Evolutionary conservation across 1,140 invertebrate species (phyloP), one percentile per base, ranked within the genome.

Genomic region (Grapholita molesta): DNA sequence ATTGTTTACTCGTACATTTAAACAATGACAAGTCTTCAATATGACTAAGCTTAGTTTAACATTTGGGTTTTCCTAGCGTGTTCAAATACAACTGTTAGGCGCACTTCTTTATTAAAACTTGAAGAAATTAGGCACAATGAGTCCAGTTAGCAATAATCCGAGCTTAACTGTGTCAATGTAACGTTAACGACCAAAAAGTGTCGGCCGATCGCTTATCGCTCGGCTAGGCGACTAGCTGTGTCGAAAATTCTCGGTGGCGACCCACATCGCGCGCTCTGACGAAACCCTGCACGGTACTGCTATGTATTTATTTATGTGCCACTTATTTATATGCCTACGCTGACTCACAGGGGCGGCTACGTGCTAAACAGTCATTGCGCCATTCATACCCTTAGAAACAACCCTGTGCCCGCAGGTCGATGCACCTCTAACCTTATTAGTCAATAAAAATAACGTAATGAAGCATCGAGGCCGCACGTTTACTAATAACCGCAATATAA

Each of bases 221-320:
- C 75, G 73, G 71, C 67, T 57, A 21, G 70, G 55, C 57, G 69
- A 68, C 69, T 67, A 25, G 79, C 71, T 80, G 74, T 82, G 80
- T 86, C 84, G 82, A 84, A 86, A 84, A 85, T 68, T 80, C 82
- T 85, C 83, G 83, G 48, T 67, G 70, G 21, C 69, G 70, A 83
- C 86, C 85, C 71, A 85, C 80, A 80, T 84, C 28, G 74, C 66
- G 66, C 57, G 74, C 66, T 64, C 57, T 83, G 77, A 78, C 79
- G 79, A 84, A 86, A 86, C 75, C 72, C 74, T 55, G 53, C 65
- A 24, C 55, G 52, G 66, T 66, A 70, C 76, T 69, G 66, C 61
- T 48, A 66, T 73, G 57, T 61, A 61, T 61, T 61, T 61, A 61
- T 61, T 61, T 61, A 61, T 61, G 67, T 30, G 30, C 53, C 33